These are phyloP conservation scores for Amphipoea oculea DNA, from an alignment of 2,888 invertebrate genomes.

Conservation along the genomic window DNA sequence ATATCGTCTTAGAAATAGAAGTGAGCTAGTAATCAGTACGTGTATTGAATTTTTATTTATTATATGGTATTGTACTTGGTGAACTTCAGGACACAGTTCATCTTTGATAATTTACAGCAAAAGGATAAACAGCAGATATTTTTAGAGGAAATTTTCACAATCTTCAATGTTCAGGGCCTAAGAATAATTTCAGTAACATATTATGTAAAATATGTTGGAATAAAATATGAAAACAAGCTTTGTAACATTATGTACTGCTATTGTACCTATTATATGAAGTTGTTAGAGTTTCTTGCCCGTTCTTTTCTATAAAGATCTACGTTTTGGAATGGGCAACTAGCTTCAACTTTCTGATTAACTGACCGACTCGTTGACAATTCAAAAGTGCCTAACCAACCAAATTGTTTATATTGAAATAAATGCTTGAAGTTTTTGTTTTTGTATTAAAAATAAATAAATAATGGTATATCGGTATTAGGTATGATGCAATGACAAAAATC, in stretches of 20 bases:
- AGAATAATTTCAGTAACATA: neutral
- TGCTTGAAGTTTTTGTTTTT: neutral
- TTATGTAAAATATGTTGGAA: neutral
- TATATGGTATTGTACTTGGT: neutral
- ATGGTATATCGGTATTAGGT: neutral
- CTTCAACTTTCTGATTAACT: neutral
- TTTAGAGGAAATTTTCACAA: neutral
- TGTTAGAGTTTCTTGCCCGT: neutral
- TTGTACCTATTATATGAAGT: neutral
- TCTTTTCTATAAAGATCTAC: neutral
- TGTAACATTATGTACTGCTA: neutral
- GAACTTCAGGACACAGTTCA: neutral
- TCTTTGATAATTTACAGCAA: too few species aligned
- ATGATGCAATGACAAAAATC: neutral
- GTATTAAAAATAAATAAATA: neutral
- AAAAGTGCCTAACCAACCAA: neutral
- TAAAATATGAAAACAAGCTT: neutral
- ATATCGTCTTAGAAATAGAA: conserved; percentile 43
- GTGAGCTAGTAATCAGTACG: conserved; percentile 35
- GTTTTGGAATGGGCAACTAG: neutral
- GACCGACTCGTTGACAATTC: neutral
- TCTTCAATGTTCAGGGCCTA: neutral
- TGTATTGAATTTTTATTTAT: conserved; percentile 12
- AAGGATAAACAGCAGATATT: neutral
- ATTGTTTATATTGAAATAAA: neutral